Base-by-base conservation (phyloP, 2,113 vertebrate genomes). In the Tinamus guttatus region DNA sequence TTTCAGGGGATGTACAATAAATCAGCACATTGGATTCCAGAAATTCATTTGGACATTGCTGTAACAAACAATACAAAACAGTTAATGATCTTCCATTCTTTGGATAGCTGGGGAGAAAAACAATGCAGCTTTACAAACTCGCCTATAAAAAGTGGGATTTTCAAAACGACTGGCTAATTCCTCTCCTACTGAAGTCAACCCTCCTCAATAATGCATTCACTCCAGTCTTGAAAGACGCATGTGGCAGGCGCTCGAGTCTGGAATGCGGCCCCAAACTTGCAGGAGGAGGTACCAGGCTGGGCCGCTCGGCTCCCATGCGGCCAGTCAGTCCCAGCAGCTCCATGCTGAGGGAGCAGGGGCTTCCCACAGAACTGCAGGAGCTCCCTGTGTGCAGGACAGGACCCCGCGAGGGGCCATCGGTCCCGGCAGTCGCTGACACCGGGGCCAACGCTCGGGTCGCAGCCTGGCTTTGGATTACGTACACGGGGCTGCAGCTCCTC, bases 1-100 rank as follows among this genome's bases (percentile, higher is more conserved):
- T 96, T 96, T 94, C 93, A 96, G 93, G 93, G 86, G 81, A 86
- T 19, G 73, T 63, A 95, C 88, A 96, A 96, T 92, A 96, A 95
- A 96, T 95, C 93, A 97, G 83, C 0, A 0, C 73, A 63, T 11
- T 81, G 92, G 85, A 94, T 96, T 97, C 95, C 96, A 96, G 94
- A 96, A 96, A 96, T 96, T 93, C 87, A 90, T 90, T 88, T 86
- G 92, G 90, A 96, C 77, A 81, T 49, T 88, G 77, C 92, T 3
- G 6, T 59, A 90, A 88, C 88, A 89, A 97, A 96, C 77, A 97
- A 96, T 90, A 86, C 65, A 92, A 89, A 90, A 41, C 78, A 93
- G 90, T 92, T 93, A 90, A 95, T 67, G 89, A 86, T 87, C 90
- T 68, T 74, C 93, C 94, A 86, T 90, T 91, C 90, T 95, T 85